These are phyloP conservation scores for Eulacestoma nigropectus DNA, from an alignment of 2,113 vertebrate species.

Conservation along the genomic window DNA sequence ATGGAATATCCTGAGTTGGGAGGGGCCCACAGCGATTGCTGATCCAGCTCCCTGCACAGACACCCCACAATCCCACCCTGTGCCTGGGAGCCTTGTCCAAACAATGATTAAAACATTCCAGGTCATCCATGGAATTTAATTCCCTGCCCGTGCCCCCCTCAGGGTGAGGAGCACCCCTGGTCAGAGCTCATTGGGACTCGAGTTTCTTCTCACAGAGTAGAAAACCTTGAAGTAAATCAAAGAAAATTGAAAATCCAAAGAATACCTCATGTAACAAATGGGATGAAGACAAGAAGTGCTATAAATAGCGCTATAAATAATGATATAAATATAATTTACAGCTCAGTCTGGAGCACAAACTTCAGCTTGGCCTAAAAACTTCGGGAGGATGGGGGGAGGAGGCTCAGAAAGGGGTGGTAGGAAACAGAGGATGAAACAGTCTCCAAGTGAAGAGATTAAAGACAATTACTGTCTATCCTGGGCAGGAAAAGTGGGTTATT, in stretches of 20 bases:
- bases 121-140: neutral
- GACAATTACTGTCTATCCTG: neutral
- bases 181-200: neutral
- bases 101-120: neutral
- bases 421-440: neutral
- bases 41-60: neutral
- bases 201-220: neutral
- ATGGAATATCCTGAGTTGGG: neutral
- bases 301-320: neutral
- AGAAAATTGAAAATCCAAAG: neutral
- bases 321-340: neutral
- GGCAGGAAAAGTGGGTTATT: neutral
- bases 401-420: neutral
- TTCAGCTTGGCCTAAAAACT: neutral
- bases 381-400: neutral
- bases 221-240: neutral
- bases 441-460: neutral
- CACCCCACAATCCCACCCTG: neutral
- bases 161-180: fast-evolving
- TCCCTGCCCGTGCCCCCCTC: fast-evolving
- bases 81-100: fast-evolving
- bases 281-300: neutral
- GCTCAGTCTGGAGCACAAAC: neutral
- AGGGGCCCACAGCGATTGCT: neutral
- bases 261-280: fast-evolving